phyloP scores from a whole-genome alignment of 2,888 invertebrate species.

The Globia sparganii region DNA sequence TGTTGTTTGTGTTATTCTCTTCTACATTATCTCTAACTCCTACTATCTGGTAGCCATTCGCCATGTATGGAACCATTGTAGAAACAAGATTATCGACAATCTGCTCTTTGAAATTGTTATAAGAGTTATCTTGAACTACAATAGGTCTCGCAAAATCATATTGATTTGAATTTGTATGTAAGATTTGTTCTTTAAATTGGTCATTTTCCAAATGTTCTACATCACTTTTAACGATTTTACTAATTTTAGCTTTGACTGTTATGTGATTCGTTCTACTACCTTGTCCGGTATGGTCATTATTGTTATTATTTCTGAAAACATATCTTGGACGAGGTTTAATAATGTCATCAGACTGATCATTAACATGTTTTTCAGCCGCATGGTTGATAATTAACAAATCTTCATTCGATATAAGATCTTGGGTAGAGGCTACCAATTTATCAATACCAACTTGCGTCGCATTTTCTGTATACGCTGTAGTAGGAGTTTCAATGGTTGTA shows the following conservation, averaged over 20 bases:
- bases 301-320: conserved; percentile 61
- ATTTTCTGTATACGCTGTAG: conserved; percentile 64
- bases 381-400: conserved; percentile 92
- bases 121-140: conserved; percentile 83
- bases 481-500: conserved; percentile 72
- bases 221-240: conserved; percentile 78
- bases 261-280: conserved; percentile 74
- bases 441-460: conserved; percentile 81
- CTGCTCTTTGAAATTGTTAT: conserved; percentile 79
- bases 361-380: conserved; percentile 80
- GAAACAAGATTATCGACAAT: conserved; percentile 84
- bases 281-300: conserved; percentile 66
- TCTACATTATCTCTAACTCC: conserved; percentile 79
- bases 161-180: conserved; percentile 73
- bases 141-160: conserved; percentile 87
- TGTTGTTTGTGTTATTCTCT: conserved; percentile 70
- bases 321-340: conserved; percentile 79
- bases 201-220: conserved; percentile 72
- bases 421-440: conserved; percentile 90
- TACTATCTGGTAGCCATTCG: conserved; percentile 85
- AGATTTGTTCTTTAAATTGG: conserved; percentile 66
- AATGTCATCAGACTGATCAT: conserved; percentile 79
- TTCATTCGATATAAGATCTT: conserved; percentile 91
- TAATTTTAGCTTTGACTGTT: conserved; percentile 82
- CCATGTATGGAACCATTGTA: conserved; percentile 85